Percentiles rank a stretch among this genome's conserved stretches.
Evolutionary conservation across 2,113 vertebrate species (phyloP).

Genomic region (Brienomyrus longianalis): DNA sequence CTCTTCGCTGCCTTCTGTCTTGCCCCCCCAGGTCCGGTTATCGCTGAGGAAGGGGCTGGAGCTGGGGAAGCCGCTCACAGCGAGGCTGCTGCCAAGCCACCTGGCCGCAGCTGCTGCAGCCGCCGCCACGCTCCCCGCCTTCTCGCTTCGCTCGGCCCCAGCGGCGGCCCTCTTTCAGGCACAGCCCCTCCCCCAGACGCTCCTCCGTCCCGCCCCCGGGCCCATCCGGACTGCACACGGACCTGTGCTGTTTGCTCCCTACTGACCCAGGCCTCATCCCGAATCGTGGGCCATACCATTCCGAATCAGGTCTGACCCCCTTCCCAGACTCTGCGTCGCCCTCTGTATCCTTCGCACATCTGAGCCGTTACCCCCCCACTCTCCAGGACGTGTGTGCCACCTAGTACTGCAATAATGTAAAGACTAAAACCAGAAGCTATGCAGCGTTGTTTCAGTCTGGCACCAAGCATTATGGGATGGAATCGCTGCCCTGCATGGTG

Average conservation of each 20-base stretch:
- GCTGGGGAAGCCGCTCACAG: constrained; percentile 64
- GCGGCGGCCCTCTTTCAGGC: constrained; percentile 70
- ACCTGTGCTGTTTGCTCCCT: constrained; percentile 74
- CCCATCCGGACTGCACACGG: constrained; percentile 74
- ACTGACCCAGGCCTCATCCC: constrained; percentile 51
- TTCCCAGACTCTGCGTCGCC: neutral
- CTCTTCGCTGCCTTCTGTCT: neutral
- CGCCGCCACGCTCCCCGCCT: constrained; percentile 66
- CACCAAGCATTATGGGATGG: neutral
- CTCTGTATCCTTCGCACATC: neutral
- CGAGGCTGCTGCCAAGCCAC: constrained; percentile 67
- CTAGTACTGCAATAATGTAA: constrained; percentile 77
- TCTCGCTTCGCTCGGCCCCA: constrained; percentile 44
- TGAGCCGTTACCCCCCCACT: neutral
- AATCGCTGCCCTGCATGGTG: neutral
- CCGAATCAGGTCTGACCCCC: neutral
- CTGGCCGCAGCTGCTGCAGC: constrained; percentile 68
- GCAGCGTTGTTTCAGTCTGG: constrained; percentile 50
- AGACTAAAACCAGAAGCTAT: constrained; percentile 68
- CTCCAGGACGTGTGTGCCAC: constrained; percentile 37
- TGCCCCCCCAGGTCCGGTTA: constrained; percentile 63
- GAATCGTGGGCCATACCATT: neutral
- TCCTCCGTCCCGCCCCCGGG: constrained; percentile 70
- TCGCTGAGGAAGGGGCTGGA: constrained; percentile 71
- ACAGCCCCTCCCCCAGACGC: constrained; percentile 65